Conservation (phyloP, 2,888 invertebrate genomes). For the Pseudoips prasinana region DNA sequence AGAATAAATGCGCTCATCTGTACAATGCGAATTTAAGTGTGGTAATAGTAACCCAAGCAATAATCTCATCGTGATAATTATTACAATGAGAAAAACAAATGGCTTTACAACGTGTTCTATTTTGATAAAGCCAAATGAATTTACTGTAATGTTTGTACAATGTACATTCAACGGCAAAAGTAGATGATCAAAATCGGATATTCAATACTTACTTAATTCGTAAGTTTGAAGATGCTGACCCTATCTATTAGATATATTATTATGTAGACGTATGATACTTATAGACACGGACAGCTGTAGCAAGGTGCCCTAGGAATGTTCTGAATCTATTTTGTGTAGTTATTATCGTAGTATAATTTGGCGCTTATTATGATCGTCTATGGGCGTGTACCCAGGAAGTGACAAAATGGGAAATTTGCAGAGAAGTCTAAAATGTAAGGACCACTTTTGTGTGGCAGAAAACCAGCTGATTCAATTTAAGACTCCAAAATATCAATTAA, state of each 20-base stretch:
- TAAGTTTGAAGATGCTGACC: slow-evolving; percentile 39
- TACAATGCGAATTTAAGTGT: too few relatives aligned
- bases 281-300: slow-evolving; percentile 43
- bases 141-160: slow-evolving; percentile 14
- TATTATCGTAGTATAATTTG: slow-evolving; percentile 10
- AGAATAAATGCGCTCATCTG: too few relatives aligned
- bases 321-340: slow-evolving; percentile 27
- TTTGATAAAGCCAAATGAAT: slow-evolving; percentile 8
- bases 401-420: too few relatives aligned
- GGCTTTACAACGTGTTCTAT: slow-evolving; percentile 10
- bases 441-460: too few relatives aligned
- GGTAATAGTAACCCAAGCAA: too few relatives aligned
- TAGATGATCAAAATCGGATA: too few relatives aligned
- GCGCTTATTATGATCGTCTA: too few relatives aligned
- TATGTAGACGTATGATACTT: slow-evolving; percentile 12
- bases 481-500: too few relatives aligned
- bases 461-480: too few relatives aligned
- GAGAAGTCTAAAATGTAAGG: too few relatives aligned
- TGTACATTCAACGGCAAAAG: too few relatives aligned
- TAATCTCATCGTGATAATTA: background rate
- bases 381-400: too few relatives aligned
- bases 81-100: background rate
- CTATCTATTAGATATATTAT: slow-evolving; percentile 28
- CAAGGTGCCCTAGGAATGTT: slow-evolving; percentile 39
- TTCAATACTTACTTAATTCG: slow-evolving; percentile 15